These are phyloP conservation scores for Microchrysa polita DNA, from an alignment of 2,888 invertebrate genomes.

Conservation along the genomic window DNA sequence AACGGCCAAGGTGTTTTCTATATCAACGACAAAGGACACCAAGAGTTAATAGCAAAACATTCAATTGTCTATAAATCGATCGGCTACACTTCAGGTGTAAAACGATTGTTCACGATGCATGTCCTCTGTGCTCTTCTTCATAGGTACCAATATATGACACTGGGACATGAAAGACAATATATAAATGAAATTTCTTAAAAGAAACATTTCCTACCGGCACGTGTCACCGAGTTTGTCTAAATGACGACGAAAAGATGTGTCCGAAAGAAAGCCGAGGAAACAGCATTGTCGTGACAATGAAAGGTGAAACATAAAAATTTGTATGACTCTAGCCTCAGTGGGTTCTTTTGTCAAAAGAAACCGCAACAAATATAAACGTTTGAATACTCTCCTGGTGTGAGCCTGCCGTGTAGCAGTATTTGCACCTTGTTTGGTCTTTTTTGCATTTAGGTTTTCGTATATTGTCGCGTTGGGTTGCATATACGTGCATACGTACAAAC, in stretches of 20 bases:
- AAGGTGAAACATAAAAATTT: constrained; percentile 8
- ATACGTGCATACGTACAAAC: too few species aligned
- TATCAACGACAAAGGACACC: neutral
- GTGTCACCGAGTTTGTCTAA: constrained; percentile 9
- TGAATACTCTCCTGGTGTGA: constrained; percentile 35
- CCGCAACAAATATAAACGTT: constrained; percentile 28
- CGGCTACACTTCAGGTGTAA: constrained; percentile 42
- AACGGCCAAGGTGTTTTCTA: constrained; percentile 18
- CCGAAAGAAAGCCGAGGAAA: too few species aligned
- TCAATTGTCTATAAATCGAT: constrained; percentile 30
- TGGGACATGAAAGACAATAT: constrained; percentile 15
- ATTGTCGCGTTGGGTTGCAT: too few species aligned
- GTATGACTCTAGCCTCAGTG: constrained; percentile 11
- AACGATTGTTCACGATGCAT: constrained; percentile 19
- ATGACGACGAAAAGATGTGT: neutral
- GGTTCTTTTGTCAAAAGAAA: constrained; percentile 23
- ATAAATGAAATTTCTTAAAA: constrained; percentile 23
- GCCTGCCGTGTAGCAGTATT: neutral
- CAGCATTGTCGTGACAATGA: neutral
- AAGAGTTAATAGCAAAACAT: constrained; percentile 18
- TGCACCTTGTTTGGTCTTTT: constrained; percentile 31
- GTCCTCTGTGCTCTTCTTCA: neutral
- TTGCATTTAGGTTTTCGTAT: neutral
- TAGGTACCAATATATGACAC: too few species aligned
- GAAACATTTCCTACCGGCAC: constrained; percentile 35